Base-by-base conservation (phyloP, 92 coral and sea anemone species). In the Pocillopora grandis region DNA sequence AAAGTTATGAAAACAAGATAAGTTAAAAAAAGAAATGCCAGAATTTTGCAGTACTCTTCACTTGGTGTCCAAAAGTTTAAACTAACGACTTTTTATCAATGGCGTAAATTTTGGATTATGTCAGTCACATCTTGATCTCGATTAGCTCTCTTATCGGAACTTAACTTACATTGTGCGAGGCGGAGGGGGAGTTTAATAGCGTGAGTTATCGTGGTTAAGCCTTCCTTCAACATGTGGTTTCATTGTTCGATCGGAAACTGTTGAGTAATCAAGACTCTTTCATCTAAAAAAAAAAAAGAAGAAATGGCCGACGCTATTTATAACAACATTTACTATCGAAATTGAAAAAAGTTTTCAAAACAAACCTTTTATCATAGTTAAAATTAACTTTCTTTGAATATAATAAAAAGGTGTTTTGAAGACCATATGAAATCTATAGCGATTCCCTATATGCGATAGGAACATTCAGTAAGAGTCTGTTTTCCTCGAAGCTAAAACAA, bases 141-240 rank as follows among this genome's bases (percentile, higher is more conserved):
- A 17, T 63, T 80, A 23, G 19, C 52, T 31, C 52, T 42, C 52
- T 7, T 7, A 42, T 42, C 52, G 8, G 7, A 42, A 42, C 4
- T 42, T 7, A 42, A 64, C 66, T 21, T 62, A 31, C 14, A 17
- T 78, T 17, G 58, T 80, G 18, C 20, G 82, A 78, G 19, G 27
- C 18, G 11, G 71, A 60, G 59, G 57, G 16, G n/a, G 35, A 16
- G 17, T 12, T 27, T 14, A 18, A 52, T 5, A 56, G 72, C 49
- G 9, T 27, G 72, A 35, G 73, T 17, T 73, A 52, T 65, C 73
- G 86, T 73, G 80, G 75, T 62, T 33, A 36, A 48, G 48, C 62
- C 79, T 59, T 70, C 35, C 36, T 20, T 31, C 70, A 73, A 90
- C 93, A 90, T 90, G 93, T 90, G 93, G 93, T 76, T 78, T 85